Percentiles rank a stretch among this genome's conserved stretches.
Conservation (phyloP, 2,113 vertebrate species). For the Tetraodon nigroviridis region DNA sequence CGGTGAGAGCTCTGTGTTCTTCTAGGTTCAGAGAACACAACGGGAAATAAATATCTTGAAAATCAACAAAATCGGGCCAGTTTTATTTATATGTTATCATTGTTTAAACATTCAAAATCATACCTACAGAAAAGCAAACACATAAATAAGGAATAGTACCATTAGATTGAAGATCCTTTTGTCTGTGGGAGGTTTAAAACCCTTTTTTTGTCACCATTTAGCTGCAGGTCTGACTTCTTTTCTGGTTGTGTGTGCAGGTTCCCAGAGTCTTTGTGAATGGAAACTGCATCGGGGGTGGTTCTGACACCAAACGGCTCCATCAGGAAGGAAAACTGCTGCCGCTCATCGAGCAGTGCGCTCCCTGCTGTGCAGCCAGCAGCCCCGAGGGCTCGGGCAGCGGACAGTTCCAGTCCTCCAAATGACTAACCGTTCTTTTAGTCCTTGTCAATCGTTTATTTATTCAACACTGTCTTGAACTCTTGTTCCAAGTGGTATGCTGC, state of each 20-base stretch:
- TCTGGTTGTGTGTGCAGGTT: slow-evolving; percentile 71
- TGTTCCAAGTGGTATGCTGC: slow-evolving; percentile 15
- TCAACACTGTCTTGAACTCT: slow-evolving; percentile 14
- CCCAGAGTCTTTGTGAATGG: slow-evolving; percentile 95
- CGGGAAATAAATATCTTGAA: neutral
- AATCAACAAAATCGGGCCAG: neutral
- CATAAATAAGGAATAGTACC: no score
- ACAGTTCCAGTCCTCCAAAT: slow-evolving; percentile 50
- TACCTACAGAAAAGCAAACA: no score
- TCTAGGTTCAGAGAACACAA: neutral
- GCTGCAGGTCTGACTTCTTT: neutral
- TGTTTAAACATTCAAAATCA: no score
- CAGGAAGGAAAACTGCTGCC: slow-evolving; percentile 85
- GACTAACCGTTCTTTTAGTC: slow-evolving; percentile 56
- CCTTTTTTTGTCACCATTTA: no score
- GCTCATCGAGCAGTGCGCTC: slow-evolving; percentile 80
- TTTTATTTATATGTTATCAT: no score
- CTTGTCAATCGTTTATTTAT: slow-evolving; percentile 40
- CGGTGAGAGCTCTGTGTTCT: slow-evolving; percentile 72
- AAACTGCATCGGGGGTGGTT: slow-evolving; percentile 87
- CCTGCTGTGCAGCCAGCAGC: slow-evolving; percentile 58
- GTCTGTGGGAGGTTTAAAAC: no score
- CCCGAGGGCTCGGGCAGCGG: slow-evolving; percentile 64
- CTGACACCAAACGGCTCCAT: slow-evolving; percentile 84
- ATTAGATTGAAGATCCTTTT: no score